Percentiles rank a stretch among this genome's conserved stretches.
phyloP scores from a whole-genome alignment of 2,113 vertebrate species.

The Sorex fumeus region DNA sequence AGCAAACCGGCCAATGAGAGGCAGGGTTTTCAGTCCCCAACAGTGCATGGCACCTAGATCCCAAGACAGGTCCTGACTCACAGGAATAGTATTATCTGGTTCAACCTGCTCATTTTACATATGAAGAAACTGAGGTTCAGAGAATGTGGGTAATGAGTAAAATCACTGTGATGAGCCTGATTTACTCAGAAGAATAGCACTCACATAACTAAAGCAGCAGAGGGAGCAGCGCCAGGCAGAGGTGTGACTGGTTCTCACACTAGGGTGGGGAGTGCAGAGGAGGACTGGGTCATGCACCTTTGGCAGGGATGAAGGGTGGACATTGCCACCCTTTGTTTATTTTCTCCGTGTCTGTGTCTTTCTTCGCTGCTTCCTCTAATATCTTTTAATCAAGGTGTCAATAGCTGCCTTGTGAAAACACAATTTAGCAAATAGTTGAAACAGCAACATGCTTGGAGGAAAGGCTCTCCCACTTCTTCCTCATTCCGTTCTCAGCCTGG shows the following conservation, averaged over 20 bases:
- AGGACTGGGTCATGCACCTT: background rate
- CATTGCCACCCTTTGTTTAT: background rate
- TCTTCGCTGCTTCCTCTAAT: background rate
- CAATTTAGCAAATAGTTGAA: slow-evolving; percentile 30
- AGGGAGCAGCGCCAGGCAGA: background rate
- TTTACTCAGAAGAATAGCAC: background rate
- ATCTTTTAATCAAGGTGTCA: slow-evolving; percentile 53
- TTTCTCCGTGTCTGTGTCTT: background rate
- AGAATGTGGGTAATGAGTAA: background rate
- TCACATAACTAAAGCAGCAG: background rate
- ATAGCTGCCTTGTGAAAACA: background rate
- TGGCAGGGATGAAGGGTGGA: background rate
- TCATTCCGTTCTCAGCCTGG: background rate
- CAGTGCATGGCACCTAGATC: background rate
- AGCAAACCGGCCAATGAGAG: background rate
- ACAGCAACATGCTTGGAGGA: background rate
- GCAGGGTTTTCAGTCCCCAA: background rate
- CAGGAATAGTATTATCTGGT: slow-evolving; percentile 9
- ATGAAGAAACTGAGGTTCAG: slow-evolving; percentile 59
- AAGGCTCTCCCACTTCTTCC: background rate
- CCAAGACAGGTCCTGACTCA: slow-evolving; percentile 47
- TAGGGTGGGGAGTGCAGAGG: slow-evolving; percentile 1
- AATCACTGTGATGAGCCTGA: background rate
- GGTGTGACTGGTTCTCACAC: slow-evolving; percentile 4
- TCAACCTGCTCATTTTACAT: slow-evolving; percentile 43